Conservation (phyloP, 2,113 vertebrate genomes). For the Lamprotornis superbus region DNA sequence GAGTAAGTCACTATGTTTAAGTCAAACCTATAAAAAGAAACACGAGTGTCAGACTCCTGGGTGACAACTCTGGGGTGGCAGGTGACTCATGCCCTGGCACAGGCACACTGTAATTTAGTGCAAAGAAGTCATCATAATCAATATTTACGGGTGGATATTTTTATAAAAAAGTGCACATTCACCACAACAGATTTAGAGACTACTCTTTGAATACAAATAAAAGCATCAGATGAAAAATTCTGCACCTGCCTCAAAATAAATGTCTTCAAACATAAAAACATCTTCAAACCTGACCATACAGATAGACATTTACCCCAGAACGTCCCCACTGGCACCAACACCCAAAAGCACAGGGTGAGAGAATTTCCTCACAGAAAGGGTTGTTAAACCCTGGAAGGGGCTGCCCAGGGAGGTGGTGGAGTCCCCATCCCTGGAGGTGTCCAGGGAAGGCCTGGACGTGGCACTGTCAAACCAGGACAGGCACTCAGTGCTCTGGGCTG, state of each 20-base stretch:
- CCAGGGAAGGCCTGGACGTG: neutral
- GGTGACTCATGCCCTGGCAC: conserved; percentile 18
- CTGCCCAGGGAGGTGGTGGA: neutral
- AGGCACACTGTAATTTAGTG: conserved; percentile 8
- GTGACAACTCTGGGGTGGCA: neutral
- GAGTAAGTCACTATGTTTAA: neutral
- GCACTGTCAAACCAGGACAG: neutral
- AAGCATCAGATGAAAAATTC: neutral
- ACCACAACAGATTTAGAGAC: neutral
- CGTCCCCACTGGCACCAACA: rapidly evolving
- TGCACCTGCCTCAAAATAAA: rapidly evolving
- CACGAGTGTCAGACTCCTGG: neutral
- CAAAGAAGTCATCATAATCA: neutral
- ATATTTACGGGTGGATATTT: conserved; percentile 15
- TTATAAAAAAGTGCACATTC: neutral
- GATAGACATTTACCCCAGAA: neutral
- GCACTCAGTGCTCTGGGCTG: neutral
- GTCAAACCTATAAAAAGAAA: conserved; percentile 4
- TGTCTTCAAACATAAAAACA: neutral
- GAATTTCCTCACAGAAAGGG: neutral
- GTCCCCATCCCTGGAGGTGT: neutral
- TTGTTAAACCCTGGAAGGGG: neutral
- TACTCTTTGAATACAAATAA: neutral
- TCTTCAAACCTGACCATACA: neutral
- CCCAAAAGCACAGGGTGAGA: neutral